Evolutionary conservation across 1,140 invertebrate species (phyloP).

Genomic region (Eubasilissa regina): DNA sequence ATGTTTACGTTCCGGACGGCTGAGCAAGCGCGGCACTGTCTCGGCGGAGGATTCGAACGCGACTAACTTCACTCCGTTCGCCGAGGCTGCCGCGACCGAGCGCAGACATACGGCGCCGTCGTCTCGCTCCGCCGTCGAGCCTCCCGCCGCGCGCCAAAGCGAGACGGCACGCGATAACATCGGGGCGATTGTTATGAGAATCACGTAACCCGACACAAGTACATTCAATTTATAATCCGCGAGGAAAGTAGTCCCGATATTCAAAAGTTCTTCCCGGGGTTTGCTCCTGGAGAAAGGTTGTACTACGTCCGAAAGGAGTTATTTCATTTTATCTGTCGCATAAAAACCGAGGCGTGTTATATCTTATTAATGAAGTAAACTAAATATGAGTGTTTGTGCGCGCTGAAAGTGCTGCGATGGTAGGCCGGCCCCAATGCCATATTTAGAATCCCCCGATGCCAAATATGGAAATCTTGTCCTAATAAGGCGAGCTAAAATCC

Average conservation of each 20-base stretch:
- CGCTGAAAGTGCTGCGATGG: conserved; percentile 68
- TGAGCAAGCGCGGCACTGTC: conserved; percentile 70
- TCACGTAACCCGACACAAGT: conserved; percentile 63
- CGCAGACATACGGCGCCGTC: conserved; percentile 65
- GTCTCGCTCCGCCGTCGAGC: conserved; percentile 60
- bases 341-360: conserved; percentile 18
- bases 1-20: conserved; percentile 69
- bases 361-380: conserved; percentile 46
- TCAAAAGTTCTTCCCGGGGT: conserved; percentile 38
- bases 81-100: conserved; percentile 66
- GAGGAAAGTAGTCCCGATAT: conserved; percentile 56
- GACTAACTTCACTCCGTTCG: conserved; percentile 68
- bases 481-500: conserved; percentile 81
- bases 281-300: conserved; percentile 18
- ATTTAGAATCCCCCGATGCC: conserved; percentile 82
- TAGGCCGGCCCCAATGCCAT: conserved; percentile 80
- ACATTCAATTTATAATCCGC: conserved; percentile 50
- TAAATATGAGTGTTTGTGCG: conserved; percentile 52
- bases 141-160: conserved; percentile 57
- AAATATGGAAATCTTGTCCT: conserved; percentile 82
- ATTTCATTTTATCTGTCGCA: background rate
- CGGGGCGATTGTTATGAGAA: conserved; percentile 55
- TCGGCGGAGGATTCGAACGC: conserved; percentile 70
- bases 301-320: conserved; percentile 6
- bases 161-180: conserved; percentile 61